Conservation (phyloP, 1,140 invertebrate species). For the Penaeus japonicus region DNA sequence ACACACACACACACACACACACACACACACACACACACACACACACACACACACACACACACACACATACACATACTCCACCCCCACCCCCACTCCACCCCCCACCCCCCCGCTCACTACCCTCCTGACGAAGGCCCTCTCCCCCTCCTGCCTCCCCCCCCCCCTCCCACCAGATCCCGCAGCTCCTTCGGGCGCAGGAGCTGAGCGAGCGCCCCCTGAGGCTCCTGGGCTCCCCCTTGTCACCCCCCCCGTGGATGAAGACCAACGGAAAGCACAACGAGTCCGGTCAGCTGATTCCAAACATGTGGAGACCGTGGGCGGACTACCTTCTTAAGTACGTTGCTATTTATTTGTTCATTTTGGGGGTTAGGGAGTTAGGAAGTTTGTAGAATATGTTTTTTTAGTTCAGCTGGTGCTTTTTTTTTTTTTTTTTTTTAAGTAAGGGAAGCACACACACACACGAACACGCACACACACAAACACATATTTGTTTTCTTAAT, state of each 20-base stretch:
- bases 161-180: conserved; percentile 74
- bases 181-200: conserved; percentile 68
- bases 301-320: conserved; percentile 81
- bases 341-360: too few species aligned
- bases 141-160: conserved; percentile 60
- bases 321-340: conserved; percentile 74
- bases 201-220: conserved; percentile 65
- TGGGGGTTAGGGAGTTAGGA: too few species aligned
- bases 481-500: too few species aligned
- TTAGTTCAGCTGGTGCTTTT: too few species aligned
- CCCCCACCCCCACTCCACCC: not conserved
- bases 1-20: too few species aligned
- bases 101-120: conserved; percentile 64
- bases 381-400: too few species aligned
- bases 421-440: too few species aligned
- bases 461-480: too few species aligned
- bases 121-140: conserved; percentile 61
- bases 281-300: conserved; percentile 69
- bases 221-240: conserved; percentile 81
- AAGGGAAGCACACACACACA: too few species aligned
- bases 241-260: conserved; percentile 93
- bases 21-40: too few species aligned
- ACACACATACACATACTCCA: too few species aligned
- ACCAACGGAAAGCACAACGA: conserved; percentile 72
- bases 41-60: too few species aligned